Base-by-base conservation (phyloP, 2,113 vertebrate species). In the Aegithalos caudatus region DNA sequence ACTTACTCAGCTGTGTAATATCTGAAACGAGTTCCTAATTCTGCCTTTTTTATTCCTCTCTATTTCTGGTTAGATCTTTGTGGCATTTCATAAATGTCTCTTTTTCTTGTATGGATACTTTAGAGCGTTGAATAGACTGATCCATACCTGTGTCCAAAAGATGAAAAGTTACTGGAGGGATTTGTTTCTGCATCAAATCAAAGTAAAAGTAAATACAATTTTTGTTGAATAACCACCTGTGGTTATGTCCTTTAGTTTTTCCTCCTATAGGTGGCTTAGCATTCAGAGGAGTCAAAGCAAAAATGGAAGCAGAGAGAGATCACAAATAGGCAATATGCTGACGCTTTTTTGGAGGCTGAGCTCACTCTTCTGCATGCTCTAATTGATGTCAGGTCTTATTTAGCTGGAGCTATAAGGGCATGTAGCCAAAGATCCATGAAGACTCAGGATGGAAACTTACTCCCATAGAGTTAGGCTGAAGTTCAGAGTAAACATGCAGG, bases 361-460 rank as follows among this genome's bases (percentile, higher is more conserved):
- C 76, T 90, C 56, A 54, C 72, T 67, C 67, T 92, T 77, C 78
- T 88, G 54, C 71, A 22, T 81, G 42, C 42, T 86, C 6, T 91
- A 62, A 72, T 88, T 92, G 81, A 90, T 90, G 81, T 93, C 65
- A 77, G 67, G 31, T 86, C 74, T 81, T 85, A 67, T 13, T 60
- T 96, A 93, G 80, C 71, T 37, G 47, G 73, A 85, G 78, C 83
- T 80, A 6, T 66, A 73, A 90, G 66, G 81, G 81, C 66, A 44
- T 6, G 38, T 66, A 83, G 90, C 91, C 90, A 95, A 56, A 81
- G 83, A 58, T 44, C 54, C 24, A 33, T 62, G 74, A 56, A 62
- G 81, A 21, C 79, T 87, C 67, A 25, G 58, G 58, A 58, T 86
- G 93, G 81, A 95, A 93, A 93, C 90, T 62, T 93, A 83, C 58